Conservation (phyloP, 2,113 vertebrate species). For the Sturnira hondurensis region DNA sequence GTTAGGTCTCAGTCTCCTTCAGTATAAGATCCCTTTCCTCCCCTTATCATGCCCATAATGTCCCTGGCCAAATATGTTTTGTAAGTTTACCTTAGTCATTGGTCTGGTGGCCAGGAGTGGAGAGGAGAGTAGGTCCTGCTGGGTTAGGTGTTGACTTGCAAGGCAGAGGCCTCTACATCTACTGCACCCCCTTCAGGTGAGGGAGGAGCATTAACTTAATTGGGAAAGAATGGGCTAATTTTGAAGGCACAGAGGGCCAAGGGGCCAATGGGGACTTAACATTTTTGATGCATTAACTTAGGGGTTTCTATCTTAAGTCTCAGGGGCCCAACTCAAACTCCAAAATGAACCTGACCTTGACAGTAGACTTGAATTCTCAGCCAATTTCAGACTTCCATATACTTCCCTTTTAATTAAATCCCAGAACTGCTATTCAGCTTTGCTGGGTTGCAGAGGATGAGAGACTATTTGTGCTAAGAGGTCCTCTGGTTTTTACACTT, state of each 20-base stretch:
- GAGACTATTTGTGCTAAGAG: neutral
- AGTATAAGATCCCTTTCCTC: neutral
- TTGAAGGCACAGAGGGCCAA: neutral
- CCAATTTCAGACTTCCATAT: neutral
- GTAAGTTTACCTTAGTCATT: neutral
- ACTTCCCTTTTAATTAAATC: neutral
- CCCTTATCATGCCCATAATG: neutral
- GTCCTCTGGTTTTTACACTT: neutral
- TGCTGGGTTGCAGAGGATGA: neutral
- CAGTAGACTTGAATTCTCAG: neutral
- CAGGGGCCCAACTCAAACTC: neutral
- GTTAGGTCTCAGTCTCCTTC: neutral
- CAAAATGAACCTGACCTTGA: neutral
- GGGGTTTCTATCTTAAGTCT: neutral
- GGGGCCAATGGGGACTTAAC: neutral
- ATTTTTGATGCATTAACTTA: neutral
- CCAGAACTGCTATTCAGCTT: neutral
- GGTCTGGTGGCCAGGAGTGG: neutral
- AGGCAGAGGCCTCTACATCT: neutral
- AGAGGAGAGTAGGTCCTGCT: neutral
- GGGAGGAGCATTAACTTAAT: neutral
- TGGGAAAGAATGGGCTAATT: neutral
- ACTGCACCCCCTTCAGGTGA: neutral
- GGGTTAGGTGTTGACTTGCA: neutral
- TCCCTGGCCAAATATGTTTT: neutral